Conservation (phyloP, 2,113 vertebrate genomes). For the Haplotaxodon microlepis region DNA sequence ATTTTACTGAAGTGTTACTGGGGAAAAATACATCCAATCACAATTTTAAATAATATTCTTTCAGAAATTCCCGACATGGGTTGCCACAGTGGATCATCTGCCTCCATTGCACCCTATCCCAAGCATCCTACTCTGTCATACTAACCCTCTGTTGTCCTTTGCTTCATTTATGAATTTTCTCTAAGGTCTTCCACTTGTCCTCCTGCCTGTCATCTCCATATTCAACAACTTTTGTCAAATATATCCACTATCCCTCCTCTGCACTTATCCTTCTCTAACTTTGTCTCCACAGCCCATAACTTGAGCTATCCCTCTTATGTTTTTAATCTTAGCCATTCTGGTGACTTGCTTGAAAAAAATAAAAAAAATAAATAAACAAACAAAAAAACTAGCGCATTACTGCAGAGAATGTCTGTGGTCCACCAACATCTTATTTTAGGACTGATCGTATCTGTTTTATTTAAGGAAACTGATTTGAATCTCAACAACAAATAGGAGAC, state of each 20-base stretch:
- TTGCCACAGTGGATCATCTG: background rate
- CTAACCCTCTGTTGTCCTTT: background rate
- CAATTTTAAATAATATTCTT: background rate
- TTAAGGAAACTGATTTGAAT: background rate
- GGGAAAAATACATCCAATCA: background rate
- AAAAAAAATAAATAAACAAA: fast-evolving
- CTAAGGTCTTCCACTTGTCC: background rate
- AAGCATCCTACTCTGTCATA: background rate
- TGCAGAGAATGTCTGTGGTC: background rate
- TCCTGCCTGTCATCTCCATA: background rate
- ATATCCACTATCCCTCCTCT: background rate
- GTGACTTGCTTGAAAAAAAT: background rate
- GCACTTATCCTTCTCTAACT: background rate
- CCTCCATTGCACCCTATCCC: background rate
- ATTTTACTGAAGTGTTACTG: background rate
- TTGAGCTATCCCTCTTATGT: background rate
- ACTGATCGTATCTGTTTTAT: background rate
- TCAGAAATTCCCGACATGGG: background rate
- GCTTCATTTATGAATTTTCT: background rate
- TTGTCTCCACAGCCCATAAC: background rate
- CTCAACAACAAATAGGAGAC: background rate
- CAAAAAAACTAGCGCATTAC: fast-evolving
- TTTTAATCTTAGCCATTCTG: background rate
- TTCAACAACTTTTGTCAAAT: background rate
- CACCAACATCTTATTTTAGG: background rate